A percentile compares a stretch with the other conserved stretches of the same genome.
Conservation (phyloP, 2,797 vertebrate species). For the Melanotaenia boesemani region DNA sequence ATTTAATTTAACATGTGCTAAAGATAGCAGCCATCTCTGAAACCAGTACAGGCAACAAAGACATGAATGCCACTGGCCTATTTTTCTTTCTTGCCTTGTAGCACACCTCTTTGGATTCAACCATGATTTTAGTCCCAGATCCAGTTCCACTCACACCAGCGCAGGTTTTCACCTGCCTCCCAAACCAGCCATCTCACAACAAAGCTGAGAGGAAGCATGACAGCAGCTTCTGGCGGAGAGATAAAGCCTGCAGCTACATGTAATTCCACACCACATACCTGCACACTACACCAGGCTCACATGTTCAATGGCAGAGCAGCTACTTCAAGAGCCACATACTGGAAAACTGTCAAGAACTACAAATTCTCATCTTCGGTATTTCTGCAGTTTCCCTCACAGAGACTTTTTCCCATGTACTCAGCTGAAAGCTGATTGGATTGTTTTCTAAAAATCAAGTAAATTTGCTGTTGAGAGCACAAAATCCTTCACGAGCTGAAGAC, state of each 20-base stretch:
- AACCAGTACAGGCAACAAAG: too few species aligned
- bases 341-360: neutral
- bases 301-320: neutral
- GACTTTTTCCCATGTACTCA: neutral
- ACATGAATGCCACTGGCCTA: too few species aligned
- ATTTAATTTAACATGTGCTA: too few species aligned
- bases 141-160: slow-evolving; percentile 22
- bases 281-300: slow-evolving; percentile 18
- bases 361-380: neutral
- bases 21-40: too few species aligned
- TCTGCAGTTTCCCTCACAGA: neutral
- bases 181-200: slow-evolving; percentile 40
- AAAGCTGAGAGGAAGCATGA: slow-evolving; percentile 50
- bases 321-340: neutral
- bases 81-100: slow-evolving; percentile 1
- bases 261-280: slow-evolving; percentile 65
- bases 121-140: slow-evolving; percentile 37
- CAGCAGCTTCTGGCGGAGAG: slow-evolving; percentile 56
- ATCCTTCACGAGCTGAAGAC: neutral
- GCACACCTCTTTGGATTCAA: slow-evolving; percentile 52
- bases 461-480: slow-evolving; percentile 1
- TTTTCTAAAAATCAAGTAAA: neutral
- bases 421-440: neutral
- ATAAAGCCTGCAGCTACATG: slow-evolving; percentile 69
- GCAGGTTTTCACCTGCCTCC: slow-evolving; percentile 45